Conservation (phyloP, 2,888 invertebrate species). For the Agelastica alni region DNA sequence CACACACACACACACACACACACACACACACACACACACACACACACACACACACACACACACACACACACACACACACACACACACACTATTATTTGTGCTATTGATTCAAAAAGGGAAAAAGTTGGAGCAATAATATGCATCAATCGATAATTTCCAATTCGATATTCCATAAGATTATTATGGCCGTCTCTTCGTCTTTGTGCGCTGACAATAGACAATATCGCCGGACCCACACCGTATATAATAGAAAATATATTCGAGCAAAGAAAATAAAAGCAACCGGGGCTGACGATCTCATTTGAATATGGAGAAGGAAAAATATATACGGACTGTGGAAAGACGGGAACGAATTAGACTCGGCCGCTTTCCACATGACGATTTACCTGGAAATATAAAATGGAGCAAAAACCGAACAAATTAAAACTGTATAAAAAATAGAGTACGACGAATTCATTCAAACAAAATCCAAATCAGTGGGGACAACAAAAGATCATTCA, state of each 20-base stretch:
- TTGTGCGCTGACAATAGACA: conserved; percentile 17
- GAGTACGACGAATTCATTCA: not conserved
- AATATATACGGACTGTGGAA: conserved; percentile 28
- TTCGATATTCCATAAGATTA: conserved; percentile 6
- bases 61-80: too few relatives aligned
- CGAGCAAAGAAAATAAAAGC: conserved; percentile 18
- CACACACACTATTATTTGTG: too few relatives aligned
- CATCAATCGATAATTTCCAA: conserved; percentile 13
- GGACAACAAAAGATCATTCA: too few relatives aligned
- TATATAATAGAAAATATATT: conserved; percentile 19
- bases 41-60: too few relatives aligned
- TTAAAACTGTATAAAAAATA: too few relatives aligned
- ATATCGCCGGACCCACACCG: conserved; percentile 12
- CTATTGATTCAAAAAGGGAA: too few relatives aligned
- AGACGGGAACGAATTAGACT: conserved; percentile 12
- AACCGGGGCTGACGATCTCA: conserved; percentile 18
- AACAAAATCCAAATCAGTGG: too few relatives aligned
- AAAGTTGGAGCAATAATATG: too few relatives aligned
- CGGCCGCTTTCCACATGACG: conserved; percentile 22
- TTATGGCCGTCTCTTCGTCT: conserved; percentile 8
- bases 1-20: too few relatives aligned
- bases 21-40: too few relatives aligned
- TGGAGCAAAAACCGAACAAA: conserved; percentile 7
- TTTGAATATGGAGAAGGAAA: conserved; percentile 29
- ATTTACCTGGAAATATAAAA: conserved; percentile 29